Percentiles rank a stretch among this genome's conserved stretches.
Conservation (phyloP, 1,140 invertebrate species). For the Listronotus oregonensis region DNA sequence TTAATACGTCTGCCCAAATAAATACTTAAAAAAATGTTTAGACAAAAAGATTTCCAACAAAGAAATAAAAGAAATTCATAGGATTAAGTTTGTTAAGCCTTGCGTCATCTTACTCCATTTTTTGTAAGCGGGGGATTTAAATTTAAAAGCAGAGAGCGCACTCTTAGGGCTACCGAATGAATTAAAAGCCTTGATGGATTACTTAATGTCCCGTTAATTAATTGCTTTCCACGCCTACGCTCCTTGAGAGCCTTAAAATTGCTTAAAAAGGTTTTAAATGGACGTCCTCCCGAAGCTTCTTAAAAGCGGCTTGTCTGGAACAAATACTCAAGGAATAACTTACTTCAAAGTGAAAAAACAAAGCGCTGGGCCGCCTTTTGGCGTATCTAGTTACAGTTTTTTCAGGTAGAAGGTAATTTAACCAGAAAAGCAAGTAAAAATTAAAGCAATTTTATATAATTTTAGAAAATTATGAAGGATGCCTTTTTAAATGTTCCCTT, state of each 20-base stretch:
- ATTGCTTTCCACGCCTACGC: slow-evolving; percentile 37
- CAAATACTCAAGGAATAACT: slow-evolving; percentile 18
- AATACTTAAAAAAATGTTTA: no score
- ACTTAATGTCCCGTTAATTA: slow-evolving; percentile 46
- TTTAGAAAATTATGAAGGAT: slow-evolving; percentile 1
- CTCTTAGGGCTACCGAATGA: slow-evolving; percentile 37
- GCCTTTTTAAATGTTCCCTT: background rate
- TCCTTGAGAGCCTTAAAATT: slow-evolving; percentile 27
- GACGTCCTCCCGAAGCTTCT: slow-evolving; percentile 19
- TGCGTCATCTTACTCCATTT: slow-evolving; percentile 17
- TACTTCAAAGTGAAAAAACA: slow-evolving; percentile 17
- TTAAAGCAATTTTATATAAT: background rate
- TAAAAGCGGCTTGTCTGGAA: slow-evolving; percentile 19
- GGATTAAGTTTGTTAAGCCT: background rate
- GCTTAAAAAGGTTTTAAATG: slow-evolving; percentile 35
- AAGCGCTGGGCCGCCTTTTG: background rate
- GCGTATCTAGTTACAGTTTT: background rate
- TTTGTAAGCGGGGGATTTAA: slow-evolving; percentile 33
- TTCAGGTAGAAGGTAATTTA: slow-evolving; percentile 1
- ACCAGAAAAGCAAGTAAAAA: no score
- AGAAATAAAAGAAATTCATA: no score
- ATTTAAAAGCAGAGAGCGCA: slow-evolving; percentile 30
- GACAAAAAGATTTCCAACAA: no score
- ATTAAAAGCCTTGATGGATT: slow-evolving; percentile 44
- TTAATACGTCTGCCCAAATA: no score